A percentile compares a stretch with the other conserved stretches of the same genome.
These are phyloP conservation scores for Caenorhabditis wallacei DNA, from an alignment of 2,888 invertebrate species.

Conservation along the genomic window DNA sequence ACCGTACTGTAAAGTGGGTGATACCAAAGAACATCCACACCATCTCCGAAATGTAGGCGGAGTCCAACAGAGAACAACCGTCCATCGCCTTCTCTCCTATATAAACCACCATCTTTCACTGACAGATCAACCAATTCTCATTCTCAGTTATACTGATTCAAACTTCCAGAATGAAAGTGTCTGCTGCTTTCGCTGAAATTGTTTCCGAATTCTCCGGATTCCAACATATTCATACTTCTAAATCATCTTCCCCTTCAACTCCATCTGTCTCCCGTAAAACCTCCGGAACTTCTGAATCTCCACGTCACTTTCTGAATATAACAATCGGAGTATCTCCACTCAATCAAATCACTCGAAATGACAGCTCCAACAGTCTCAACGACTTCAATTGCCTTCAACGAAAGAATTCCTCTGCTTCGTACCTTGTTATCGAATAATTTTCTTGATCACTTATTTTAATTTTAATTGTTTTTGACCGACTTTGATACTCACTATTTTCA, in stretches of 20 bases:
- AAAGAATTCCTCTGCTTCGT: constrained; percentile 40
- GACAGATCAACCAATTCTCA: constrained; percentile 13
- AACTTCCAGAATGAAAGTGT: constrained; percentile 38
- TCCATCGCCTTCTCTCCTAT: constrained; percentile 4
- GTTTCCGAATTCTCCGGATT: constrained; percentile 54
- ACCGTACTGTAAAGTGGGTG: too few relatives aligned
- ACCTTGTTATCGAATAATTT: constrained; percentile 36
- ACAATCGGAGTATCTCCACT: constrained; percentile 26
- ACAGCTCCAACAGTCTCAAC: constrained; percentile 33
- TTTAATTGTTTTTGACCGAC: background rate
- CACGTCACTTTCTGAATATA: constrained; percentile 47
- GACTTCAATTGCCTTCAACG: constrained; percentile 20
- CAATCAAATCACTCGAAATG: constrained; percentile 8
- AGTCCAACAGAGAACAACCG: constrained; percentile 5
- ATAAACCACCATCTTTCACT: background rate
- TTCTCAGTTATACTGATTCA: background rate
- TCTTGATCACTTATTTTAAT: too few relatives aligned
- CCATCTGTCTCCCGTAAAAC: constrained; percentile 10
- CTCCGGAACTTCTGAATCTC: constrained; percentile 7
- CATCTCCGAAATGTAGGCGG: background rate
- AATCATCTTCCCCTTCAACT: constrained; percentile 1
- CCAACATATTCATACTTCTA: constrained; percentile 42
- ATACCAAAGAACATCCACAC: constrained; percentile 3
- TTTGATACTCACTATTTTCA: too few relatives aligned
- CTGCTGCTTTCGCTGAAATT: constrained; percentile 44